Percentiles rank a stretch among this genome's conserved stretches.
phyloP scores from a whole-genome alignment of 2,888 invertebrate genomes.

The Pediacus dermestoides region DNA sequence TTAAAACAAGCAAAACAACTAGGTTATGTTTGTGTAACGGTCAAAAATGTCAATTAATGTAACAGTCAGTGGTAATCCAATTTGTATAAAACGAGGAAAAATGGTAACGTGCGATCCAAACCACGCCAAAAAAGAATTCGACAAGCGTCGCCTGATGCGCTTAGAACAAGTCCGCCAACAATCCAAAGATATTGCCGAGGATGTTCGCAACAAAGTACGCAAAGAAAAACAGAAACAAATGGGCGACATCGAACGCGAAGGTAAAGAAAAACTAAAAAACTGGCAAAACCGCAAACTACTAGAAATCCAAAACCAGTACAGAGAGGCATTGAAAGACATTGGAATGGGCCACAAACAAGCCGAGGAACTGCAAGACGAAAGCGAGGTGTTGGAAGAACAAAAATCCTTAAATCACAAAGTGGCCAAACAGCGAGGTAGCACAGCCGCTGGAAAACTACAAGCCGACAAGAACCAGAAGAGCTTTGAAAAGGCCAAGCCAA shows the following conservation, averaged over 20 bases:
- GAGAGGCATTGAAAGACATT: conserved; percentile 52
- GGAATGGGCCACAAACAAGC: conserved; percentile 53
- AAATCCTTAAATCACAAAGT: conserved; percentile 22
- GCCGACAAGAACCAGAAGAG: conserved; percentile 34
- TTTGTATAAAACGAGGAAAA: conserved; percentile 50
- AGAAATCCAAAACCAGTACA: conserved; percentile 53
- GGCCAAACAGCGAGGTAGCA: conserved; percentile 48
- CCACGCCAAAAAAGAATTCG: conserved; percentile 54
- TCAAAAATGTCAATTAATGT: conserved; percentile 60
- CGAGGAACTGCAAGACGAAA: conserved; percentile 44
- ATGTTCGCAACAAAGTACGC: conserved; percentile 54
- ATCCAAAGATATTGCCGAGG: conserved; percentile 58
- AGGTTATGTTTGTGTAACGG: conserved; percentile 45
- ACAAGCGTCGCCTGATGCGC: conserved; percentile 57
- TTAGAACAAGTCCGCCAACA: conserved; percentile 63
- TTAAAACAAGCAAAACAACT: background rate
- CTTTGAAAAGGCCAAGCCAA: conserved; percentile 32
- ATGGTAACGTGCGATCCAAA: conserved; percentile 54
- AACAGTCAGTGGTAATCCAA: conserved; percentile 56
- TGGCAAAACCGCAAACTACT: conserved; percentile 53
- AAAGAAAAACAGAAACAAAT: conserved; percentile 53
- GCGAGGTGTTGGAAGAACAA: conserved; percentile 27
- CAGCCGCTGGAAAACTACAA: conserved; percentile 45
- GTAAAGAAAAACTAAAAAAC: conserved; percentile 52
- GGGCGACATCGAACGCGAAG: conserved; percentile 51